Base-by-base conservation (phyloP, 1,140 invertebrate genomes). In the Himalopsyche phryganea region DNA sequence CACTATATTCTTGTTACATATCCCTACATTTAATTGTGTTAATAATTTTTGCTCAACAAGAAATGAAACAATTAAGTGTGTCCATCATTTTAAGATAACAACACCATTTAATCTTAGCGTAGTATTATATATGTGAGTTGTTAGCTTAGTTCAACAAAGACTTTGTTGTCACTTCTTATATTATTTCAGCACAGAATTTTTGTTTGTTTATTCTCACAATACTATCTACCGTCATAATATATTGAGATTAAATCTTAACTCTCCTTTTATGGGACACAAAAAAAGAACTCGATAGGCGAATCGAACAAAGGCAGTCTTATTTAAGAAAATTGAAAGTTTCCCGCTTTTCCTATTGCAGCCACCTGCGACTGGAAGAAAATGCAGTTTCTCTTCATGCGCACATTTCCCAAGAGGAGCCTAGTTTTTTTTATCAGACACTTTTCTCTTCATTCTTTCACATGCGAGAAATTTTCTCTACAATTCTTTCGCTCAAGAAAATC, bases 291-390 rank as follows among this genome's bases (percentile, higher is more conserved):
- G 32, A 46, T 23, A 13, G 38, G 11, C 1, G 15, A 47, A 46
- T 36, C 42, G 44, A 40, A 46, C 44, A 47, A 40, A 53, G 32
- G 20, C 32, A 46, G 32, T 40, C 35, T 55, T 47, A 55, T 55
- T 49, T 38, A n/a, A 32, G 49, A 46, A 61, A 61, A 61, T 61
- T 61, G 60, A 61, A 61, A 61, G 54, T 61, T 57, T 53, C 44
- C 44, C 48, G 19, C 41, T 14, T 45, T 51, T 44, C 59, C 55
- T 60, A 42, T 50, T 38, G 46, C 50, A 35, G 42, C n/a, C 53
- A 61, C 54, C 53, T 49, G 52, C 40, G 49, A 46, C 44, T 28
- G 20, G 33, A 17, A 5, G 23, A n/a, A 40, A 45, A 57, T 58
- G 55, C 60, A 62, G 41, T 58, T 35, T 20, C 45, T 38, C 18